A percentile compares a stretch with the other conserved stretches of the same genome.
Conservation (phyloP, 1,140 invertebrate genomes). For the Temnothorax longispinosus region DNA sequence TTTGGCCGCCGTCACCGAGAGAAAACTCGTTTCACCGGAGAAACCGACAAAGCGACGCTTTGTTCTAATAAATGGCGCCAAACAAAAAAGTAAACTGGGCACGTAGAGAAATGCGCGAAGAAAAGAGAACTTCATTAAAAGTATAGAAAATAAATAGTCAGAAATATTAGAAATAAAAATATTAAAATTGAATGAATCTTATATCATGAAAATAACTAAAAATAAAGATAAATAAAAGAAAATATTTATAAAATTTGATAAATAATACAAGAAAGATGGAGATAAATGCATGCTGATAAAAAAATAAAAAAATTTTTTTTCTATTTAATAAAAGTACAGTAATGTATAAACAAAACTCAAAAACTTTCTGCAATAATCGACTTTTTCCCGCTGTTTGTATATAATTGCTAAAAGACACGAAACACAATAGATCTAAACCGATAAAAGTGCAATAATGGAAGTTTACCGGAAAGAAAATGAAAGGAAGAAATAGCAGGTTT, state of each 20-base stretch:
- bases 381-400: neutral
- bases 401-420: neutral
- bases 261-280: neutral
- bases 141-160: neutral
- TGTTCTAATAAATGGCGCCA: constrained; percentile 34
- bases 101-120: neutral
- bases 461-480: neutral
- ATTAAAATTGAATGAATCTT: neutral
- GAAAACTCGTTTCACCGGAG: constrained; percentile 21
- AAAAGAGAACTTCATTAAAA: neutral
- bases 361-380: neutral
- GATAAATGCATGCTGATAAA: neutral
- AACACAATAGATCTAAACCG: neutral
- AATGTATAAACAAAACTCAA: neutral
- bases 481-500: neutral
- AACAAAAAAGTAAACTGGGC: constrained; percentile 1
- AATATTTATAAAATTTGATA: neutral
- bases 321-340: neutral
- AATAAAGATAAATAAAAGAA: neutral
- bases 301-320: neutral
- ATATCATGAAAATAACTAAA: neutral
- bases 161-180: neutral
- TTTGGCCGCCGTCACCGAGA: constrained; percentile 17
- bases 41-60: constrained; percentile 30
- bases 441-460: constrained; percentile 14